phyloP scores from a whole-genome alignment of 2,797 vertebrate species.

The Chrysocyon brachyurus region DNA sequence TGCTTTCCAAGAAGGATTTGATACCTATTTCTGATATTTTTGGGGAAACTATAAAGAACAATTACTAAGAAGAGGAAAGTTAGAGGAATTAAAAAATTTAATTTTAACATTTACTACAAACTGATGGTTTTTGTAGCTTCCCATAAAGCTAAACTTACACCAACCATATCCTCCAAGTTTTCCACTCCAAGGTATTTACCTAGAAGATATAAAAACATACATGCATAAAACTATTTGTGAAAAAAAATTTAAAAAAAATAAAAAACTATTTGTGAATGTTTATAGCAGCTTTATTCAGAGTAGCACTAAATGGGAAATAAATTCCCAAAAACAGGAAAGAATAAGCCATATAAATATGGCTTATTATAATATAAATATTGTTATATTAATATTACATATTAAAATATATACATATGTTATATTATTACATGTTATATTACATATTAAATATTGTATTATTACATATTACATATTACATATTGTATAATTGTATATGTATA shows the following conservation, averaged over 20 bases:
- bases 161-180: not conserved
- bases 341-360: not conserved
- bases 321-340: not conserved
- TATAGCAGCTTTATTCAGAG: not conserved
- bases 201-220: not conserved
- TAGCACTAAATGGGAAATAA: not conserved
- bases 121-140: not conserved
- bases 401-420: too few species aligned
- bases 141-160: not conserved
- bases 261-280: not conserved
- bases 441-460: too few species aligned
- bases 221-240: not conserved
- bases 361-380: too few species aligned
- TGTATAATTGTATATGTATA: too few species aligned
- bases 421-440: too few species aligned
- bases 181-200: not conserved
- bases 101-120: not conserved
- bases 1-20: not conserved
- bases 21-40: not conserved
- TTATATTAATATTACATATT: too few species aligned
- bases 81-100: not conserved
- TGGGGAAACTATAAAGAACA: not conserved
- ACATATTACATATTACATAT: too few species aligned
- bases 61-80: not conserved
- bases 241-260: too few species aligned